Percentiles rank a stretch among this genome's conserved stretches.
Evolutionary conservation across 2,113 vertebrate genomes (phyloP).

Genomic region (Recurvirostra avosetta): DNA sequence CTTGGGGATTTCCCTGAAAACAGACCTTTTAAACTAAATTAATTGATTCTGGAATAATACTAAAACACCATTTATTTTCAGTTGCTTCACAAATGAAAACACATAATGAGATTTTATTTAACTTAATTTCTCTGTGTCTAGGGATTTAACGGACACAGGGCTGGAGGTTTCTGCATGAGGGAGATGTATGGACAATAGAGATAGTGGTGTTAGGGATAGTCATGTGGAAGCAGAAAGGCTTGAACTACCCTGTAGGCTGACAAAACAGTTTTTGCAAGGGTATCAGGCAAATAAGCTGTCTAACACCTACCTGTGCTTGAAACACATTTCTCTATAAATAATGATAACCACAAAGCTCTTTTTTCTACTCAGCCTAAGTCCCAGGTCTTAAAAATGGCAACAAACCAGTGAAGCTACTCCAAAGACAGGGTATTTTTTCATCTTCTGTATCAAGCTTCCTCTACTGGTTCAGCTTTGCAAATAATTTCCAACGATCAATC

Average conservation of each 20-base stretch:
- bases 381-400: neutral
- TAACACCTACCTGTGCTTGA: neutral
- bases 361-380: neutral
- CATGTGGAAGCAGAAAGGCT: neutral
- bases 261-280: neutral
- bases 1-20: neutral
- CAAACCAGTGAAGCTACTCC: neutral
- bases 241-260: neutral
- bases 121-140: neutral
- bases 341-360: neutral
- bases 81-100: neutral
- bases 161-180: neutral
- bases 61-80: rapidly evolving
- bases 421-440: neutral
- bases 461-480: neutral
- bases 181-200: neutral
- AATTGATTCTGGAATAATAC: neutral
- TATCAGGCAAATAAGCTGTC: neutral
- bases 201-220: neutral
- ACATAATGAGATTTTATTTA: neutral
- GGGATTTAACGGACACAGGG: neutral
- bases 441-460: neutral
- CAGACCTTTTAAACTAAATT: neutral
- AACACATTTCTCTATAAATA: neutral
- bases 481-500: neutral